phyloP scores from a whole-genome alignment of 2,113 vertebrate genomes.

The Arvicanthis niloticus region DNA sequence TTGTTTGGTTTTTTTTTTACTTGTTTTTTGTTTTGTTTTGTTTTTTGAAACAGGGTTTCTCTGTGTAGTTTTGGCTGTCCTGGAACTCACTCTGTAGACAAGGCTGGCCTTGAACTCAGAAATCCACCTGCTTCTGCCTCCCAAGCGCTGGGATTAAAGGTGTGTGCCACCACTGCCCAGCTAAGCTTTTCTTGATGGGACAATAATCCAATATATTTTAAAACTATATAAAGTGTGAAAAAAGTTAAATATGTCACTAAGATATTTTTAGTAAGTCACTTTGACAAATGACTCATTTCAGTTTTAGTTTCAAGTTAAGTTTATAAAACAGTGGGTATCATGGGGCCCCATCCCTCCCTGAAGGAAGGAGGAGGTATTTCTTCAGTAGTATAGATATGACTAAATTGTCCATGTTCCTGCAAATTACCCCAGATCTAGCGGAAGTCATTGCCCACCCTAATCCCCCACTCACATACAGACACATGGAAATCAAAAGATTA shows the following conservation, averaged over 20 bases:
- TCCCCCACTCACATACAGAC: not conserved
- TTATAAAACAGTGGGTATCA: not conserved
- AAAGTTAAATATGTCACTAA: not conserved
- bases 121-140: no score
- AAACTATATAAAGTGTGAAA: constrained; percentile 3
- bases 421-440: not conserved
- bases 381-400: no score
- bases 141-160: no score
- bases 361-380: no score
- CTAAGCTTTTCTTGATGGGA: not conserved
- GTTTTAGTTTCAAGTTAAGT: not conserved
- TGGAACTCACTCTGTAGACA: no score
- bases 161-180: no score
- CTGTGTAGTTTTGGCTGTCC: no score
- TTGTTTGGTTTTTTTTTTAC: no score
- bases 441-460: not conserved
- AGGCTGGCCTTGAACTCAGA: no score
- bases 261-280: not conserved
- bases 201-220: not conserved
- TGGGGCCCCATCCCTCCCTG: not conserved
- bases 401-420: not conserved
- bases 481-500: not conserved
- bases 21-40: no score
- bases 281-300: constrained; percentile 20
- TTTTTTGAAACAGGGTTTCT: no score